Conservation (phyloP, 2,888 invertebrate genomes). For the Priocnemis perturbator region DNA sequence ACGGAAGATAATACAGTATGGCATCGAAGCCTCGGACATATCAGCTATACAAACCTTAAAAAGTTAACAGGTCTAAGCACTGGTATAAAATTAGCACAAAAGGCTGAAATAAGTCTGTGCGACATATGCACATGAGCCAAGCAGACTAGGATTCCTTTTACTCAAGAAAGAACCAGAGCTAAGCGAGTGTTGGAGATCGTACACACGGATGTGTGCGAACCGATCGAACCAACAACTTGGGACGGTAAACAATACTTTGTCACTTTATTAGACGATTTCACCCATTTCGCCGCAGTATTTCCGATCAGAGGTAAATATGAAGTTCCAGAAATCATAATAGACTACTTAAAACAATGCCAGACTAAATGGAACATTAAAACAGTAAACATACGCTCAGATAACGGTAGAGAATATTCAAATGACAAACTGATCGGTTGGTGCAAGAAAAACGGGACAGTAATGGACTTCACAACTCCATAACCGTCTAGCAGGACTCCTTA, state of each 20-base stretch:
- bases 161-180: background rate
- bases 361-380: conserved; percentile 1
- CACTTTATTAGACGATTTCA: background rate
- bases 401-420: background rate
- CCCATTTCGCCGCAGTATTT: background rate
- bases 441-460: background rate
- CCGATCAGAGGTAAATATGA: background rate
- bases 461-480: background rate
- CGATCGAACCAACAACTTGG: background rate
- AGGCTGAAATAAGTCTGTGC: background rate
- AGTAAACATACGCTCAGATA: conserved; percentile 7
- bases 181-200: background rate
- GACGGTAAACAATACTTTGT: background rate
- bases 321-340: background rate
- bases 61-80: background rate
- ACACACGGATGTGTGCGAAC: no score
- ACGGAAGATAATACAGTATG: background rate
- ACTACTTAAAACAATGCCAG: conserved; percentile 6
- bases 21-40: background rate
- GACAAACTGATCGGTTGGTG: background rate
- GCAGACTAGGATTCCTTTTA: background rate
- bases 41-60: background rate
- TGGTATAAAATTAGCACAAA: background rate
- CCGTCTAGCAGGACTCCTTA: no score
- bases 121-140: conserved; percentile 4